Percentiles rank a stretch among this genome's conserved stretches.
phyloP scores from a whole-genome alignment of 2,113 vertebrate genomes.

The Caretta caretta region DNA sequence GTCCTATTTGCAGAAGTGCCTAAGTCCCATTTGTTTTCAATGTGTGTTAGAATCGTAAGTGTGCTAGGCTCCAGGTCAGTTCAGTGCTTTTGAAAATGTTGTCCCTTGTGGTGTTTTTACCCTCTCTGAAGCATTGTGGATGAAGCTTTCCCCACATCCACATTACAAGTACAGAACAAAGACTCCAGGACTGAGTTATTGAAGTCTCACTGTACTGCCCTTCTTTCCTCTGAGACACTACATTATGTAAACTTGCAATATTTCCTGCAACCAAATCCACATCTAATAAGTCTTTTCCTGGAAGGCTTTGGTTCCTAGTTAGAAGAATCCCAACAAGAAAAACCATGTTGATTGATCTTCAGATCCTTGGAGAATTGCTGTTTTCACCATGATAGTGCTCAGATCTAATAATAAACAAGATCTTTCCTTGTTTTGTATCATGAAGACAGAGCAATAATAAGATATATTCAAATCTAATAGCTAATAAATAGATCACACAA shows the following conservation, averaged over 20 bases:
- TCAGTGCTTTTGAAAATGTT: constrained; percentile 31
- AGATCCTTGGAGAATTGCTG: not conserved
- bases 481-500: not conserved
- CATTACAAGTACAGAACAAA: not conserved
- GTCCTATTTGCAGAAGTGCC: too few relatives aligned
- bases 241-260: not conserved
- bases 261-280: rapidly evolving
- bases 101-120: constrained; percentile 2
- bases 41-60: too few relatives aligned
- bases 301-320: constrained; percentile 14
- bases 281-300: not conserved
- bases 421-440: not conserved
- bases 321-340: constrained; percentile 4
- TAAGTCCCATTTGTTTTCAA: too few relatives aligned
- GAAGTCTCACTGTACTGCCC: not conserved
- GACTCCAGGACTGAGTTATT: not conserved
- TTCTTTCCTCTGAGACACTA: not conserved
- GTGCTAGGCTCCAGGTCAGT: not conserved
- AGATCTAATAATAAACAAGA: not conserved
- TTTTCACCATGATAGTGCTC: not conserved
- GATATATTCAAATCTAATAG: not conserved
- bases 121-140: not conserved
- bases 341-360: not conserved
- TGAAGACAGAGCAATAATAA: not conserved
- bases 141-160: not conserved